Evolutionary conservation across 2,113 vertebrate genomes (phyloP).

Genomic region (Odontophorus gujanensis): DNA sequence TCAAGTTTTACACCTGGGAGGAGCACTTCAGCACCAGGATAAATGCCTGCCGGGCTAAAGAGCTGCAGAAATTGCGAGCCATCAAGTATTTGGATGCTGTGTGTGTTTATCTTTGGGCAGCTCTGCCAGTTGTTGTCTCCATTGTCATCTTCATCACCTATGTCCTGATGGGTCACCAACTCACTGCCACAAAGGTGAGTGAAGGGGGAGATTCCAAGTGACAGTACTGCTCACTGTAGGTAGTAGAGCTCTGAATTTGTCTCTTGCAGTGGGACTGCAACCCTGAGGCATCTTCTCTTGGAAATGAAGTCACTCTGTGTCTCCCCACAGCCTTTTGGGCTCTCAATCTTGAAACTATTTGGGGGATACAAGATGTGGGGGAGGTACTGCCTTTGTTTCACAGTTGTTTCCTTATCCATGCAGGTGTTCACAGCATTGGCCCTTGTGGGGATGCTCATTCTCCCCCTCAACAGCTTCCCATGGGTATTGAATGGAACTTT

Average conservation of each 20-base stretch:
- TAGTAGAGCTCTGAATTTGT: not conserved
- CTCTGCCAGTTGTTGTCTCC: conserved; percentile 91
- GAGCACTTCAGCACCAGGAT: conserved; percentile 83
- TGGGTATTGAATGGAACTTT: conserved; percentile 93
- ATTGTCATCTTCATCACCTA: conserved; percentile 94
- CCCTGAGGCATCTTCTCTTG: not conserved
- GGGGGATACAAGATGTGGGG: not conserved
- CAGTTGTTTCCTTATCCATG: not conserved
- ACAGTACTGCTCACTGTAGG: not conserved
- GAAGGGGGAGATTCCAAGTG: not conserved
- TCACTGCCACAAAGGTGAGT: conserved; percentile 94
- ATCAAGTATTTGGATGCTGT: conserved; percentile 92
- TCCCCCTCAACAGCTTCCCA: conserved; percentile 93
- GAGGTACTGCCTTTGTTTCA: not conserved
- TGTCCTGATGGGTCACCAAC: conserved; percentile 88
- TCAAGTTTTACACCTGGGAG: conserved; percentile 96
- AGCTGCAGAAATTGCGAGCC: conserved; percentile 83
- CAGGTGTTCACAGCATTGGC: conserved; percentile 96
- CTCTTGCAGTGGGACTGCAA: not conserved
- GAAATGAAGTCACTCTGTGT: not conserved
- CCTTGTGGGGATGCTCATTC: conserved; percentile 91
- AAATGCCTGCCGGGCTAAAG: conserved; percentile 76
- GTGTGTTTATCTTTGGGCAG: conserved; percentile 96
- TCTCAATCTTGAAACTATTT: not conserved
- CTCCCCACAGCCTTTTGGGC: not conserved